A percentile compares a stretch with the other conserved stretches of the same genome.
Conservation (phyloP, 2,888 invertebrate genomes). For the Biston stratarius region DNA sequence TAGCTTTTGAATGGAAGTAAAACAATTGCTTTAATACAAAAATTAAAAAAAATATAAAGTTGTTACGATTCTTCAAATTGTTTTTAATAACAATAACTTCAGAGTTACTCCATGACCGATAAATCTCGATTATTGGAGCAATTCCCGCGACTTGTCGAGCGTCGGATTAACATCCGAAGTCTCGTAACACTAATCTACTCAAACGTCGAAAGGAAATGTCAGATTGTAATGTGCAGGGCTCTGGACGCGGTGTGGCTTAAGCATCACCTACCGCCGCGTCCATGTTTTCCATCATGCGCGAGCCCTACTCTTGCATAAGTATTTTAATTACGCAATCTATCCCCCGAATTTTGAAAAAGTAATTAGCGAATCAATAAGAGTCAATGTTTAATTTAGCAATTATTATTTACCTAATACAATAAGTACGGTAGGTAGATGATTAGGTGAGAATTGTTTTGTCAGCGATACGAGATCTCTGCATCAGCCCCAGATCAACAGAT, state of each 20-base stretch:
- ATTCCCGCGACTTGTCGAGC: slow-evolving; percentile 80
- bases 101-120: slow-evolving; percentile 65
- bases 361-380: slow-evolving; percentile 3
- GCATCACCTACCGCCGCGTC: slow-evolving; percentile 71
- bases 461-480: neutral
- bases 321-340: slow-evolving; percentile 30
- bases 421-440: neutral
- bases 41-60: too few species aligned
- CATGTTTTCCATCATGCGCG: slow-evolving; percentile 41
- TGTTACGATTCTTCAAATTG: neutral
- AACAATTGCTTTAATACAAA: too few species aligned
- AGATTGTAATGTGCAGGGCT: slow-evolving; percentile 83
- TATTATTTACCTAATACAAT: neutral
- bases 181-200: slow-evolving; percentile 84
- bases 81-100: slow-evolving; percentile 51
- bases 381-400: neutral
- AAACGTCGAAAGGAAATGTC: slow-evolving; percentile 87
- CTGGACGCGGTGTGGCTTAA: slow-evolving; percentile 76
- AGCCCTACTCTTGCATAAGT: slow-evolving; percentile 42
- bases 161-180: slow-evolving; percentile 84
- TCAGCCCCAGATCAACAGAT: slow-evolving; percentile 7
- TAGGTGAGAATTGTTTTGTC: neutral
- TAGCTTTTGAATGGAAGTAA: neutral
- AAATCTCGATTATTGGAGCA: slow-evolving; percentile 79
- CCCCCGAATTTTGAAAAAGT: slow-evolving; percentile 1